Base-by-base conservation (phyloP, 2,888 invertebrate species). In the Chouioia cunea region DNA sequence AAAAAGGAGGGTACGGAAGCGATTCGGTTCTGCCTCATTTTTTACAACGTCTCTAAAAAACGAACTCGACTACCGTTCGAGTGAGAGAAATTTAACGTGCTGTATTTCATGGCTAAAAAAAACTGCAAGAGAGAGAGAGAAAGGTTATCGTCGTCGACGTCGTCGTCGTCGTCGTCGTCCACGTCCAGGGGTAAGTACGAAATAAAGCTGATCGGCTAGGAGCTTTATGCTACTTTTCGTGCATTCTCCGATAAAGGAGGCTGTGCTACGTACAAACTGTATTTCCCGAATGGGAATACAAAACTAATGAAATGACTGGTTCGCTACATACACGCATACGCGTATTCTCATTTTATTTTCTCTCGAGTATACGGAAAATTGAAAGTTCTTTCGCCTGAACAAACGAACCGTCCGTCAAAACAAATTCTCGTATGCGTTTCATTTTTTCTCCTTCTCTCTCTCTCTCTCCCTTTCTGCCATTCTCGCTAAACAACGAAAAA, bases 181-280 rank as follows among this genome's bases (percentile, higher is more conserved):
- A 6, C 27, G 27, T 10, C 16, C 16, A 46, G 27, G 53, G 46
- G 52, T 60, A 27, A 52, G 43, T 53, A 43, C 59, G 56, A 65
- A 70, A 65, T 65, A 65, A 60, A 56, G 56, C 60, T 70, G 60
- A 57, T 70, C 50, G 60, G 20, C 27, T 1, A 12, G 4, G 56
- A 47, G 53, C 1, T 46, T 43, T 27, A 47, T 18, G 47, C 18
- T 18, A 14, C 54, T 50, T 56, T 36, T 36, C 36, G 36, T 36
- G 36, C 36, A 12, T 36, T 36, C 36, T 6, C 36, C 10, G 36
- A 12, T 43, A 23, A 66, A 20, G 15, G 15, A 54, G 22, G 18
- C 27, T n/a, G n/a, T n/a, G n/a, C n/a, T n/a, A n/a, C n/a, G n/a
- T n/a, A n/a, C n/a, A 2, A 16, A 22, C 27, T 23, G 4, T n/a